Evolutionary conservation across 2,113 vertebrate genomes (phyloP).

Genomic region (Zosterops japonicus): DNA sequence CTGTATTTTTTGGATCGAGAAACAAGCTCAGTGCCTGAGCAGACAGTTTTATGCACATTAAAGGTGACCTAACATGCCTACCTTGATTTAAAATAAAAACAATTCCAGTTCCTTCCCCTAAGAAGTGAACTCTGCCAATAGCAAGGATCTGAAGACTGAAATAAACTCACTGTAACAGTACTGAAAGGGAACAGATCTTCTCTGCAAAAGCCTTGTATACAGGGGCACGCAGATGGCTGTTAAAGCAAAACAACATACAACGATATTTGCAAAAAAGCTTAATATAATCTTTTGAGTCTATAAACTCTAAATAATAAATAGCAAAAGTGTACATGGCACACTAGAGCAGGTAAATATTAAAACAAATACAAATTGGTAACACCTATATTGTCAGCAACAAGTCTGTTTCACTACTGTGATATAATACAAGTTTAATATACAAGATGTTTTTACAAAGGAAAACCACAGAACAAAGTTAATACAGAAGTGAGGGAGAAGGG

Average conservation of each 20-base stretch:
- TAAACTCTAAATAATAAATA: constrained; percentile 64
- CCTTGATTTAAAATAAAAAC: background rate
- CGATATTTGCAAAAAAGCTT: background rate
- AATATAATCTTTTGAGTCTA: constrained; percentile 53
- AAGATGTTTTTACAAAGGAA: constrained; percentile 4
- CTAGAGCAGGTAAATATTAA: constrained; percentile 34
- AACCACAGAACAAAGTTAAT: constrained; percentile 12
- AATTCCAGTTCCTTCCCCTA: background rate
- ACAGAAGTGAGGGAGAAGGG: background rate
- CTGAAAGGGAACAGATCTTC: background rate
- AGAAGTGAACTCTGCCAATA: background rate
- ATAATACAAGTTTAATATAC: constrained; percentile 27
- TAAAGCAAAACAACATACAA: constrained; percentile 17
- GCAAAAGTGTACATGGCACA: constrained; percentile 53
- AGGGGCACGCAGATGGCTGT: background rate
- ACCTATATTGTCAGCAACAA: background rate
- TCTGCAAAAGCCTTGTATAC: background rate
- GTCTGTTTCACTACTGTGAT: background rate
- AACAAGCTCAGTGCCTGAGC: background rate
- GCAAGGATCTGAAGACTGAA: background rate
- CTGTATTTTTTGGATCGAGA: background rate
- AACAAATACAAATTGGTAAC: constrained; percentile 38
- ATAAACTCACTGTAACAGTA: background rate
- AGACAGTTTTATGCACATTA: background rate
- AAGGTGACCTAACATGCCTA: background rate